Conservation (phyloP, 1,140 invertebrate species). For the Eupristina koningsbergeri region DNA sequence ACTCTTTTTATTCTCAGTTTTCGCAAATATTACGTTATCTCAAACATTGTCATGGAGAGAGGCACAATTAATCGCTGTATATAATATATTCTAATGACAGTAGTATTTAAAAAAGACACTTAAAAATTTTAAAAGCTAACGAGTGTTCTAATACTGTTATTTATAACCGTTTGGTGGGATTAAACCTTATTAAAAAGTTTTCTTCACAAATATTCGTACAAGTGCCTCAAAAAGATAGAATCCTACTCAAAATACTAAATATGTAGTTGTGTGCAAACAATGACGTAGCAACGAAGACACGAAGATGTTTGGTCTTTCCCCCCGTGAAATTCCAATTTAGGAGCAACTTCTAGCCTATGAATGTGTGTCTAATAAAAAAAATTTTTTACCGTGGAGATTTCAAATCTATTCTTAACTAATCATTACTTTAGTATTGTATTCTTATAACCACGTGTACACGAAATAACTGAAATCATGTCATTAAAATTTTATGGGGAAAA, state of each 20-base stretch:
- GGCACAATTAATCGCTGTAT: neutral
- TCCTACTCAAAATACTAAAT: neutral
- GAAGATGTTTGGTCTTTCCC: slow-evolving; percentile 15
- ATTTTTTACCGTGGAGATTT: neutral
- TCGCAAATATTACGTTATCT: neutral
- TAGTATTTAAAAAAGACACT: neutral
- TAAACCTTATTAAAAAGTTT: neutral
- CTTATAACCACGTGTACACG: neutral
- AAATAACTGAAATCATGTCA: neutral
- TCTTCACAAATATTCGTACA: neutral
- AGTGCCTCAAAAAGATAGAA: neutral
- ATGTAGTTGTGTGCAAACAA: neutral
- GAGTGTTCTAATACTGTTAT: neutral
- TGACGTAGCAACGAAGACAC: slow-evolving; percentile 3
- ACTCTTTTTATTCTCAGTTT: neutral
- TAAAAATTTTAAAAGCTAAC: neutral
- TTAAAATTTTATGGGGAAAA: neutral
- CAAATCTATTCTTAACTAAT: neutral
- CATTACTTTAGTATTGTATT: neutral
- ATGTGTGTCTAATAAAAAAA: slow-evolving; percentile 25
- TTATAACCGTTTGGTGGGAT: neutral
- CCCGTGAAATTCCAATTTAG: slow-evolving; percentile 23
- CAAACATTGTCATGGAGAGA: neutral
- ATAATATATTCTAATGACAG: neutral
- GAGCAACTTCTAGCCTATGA: neutral